Base-by-base conservation (phyloP, 1,140 invertebrate genomes). In the Uloborus diversus region DNA sequence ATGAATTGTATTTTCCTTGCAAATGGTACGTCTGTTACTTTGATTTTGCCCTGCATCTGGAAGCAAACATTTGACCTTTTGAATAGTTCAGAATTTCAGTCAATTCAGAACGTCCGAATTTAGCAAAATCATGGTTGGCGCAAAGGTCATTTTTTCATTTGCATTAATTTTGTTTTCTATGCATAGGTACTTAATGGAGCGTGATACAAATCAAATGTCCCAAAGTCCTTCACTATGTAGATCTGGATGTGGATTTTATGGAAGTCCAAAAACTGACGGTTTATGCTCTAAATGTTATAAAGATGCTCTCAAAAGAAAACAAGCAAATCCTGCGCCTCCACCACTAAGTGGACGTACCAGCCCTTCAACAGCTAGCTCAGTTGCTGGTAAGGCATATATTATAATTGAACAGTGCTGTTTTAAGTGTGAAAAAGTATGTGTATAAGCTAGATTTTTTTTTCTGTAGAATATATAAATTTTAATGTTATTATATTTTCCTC, bases 221-320 rank as follows among this genome's bases (percentile, higher is more conserved):
- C 94, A 96, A 27, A 93, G 94, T 82, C 83, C 86, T 13, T 85
- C 88, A 28, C 90, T 97, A 84, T 99, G 97, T 90, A 92, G 96
- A 84, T 95, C 94, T 84, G 97, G 97, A 68, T 99, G 98, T 88
- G 98, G 98, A 81, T 99, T 99, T 88, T 99, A 98, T 88, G 97
- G 96, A 75, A 97, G 94, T 86, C 93, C 96, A 61, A 94, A 96
- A 80, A 98, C 95, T 84, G 97, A 99, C 88, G 97, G 97, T 80
- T 92, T 99, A 83, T 99, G 98, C 89, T 99, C 97, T 82, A 93
- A 99, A 84, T 99, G 97, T 88, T 99, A 97, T 89, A 99, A 99
- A 90, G 97, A 99, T 89, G 85, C 86, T 66, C 71, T 89, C 47
- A 88, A 88, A 83, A 83, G 87, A 28, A 86, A 85, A 78, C 56